Percentiles rank a stretch among this genome's conserved stretches.
These are phyloP conservation scores for Nemotelus pantherinus DNA, from an alignment of 2,888 invertebrate genomes.

Conservation along the genomic window DNA sequence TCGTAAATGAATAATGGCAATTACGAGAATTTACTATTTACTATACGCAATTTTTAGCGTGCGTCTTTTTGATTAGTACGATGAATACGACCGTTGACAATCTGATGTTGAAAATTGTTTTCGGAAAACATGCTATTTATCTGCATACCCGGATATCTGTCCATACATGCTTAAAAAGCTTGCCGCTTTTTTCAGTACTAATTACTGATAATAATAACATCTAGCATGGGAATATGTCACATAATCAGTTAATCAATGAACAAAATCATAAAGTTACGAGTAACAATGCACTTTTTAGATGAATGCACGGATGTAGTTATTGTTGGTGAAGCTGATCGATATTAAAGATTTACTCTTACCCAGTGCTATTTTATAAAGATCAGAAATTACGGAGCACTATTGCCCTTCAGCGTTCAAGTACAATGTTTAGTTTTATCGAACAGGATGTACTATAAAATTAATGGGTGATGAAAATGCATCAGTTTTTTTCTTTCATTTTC, in stretches of 20 bases:
- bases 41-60: conserved; percentile 31
- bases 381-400: too few relatives aligned
- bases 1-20: neutral
- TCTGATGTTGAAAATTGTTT: neutral
- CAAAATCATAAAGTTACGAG: neutral
- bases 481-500: too few relatives aligned
- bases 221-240: conserved; percentile 23
- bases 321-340: neutral
- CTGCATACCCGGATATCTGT: too few relatives aligned
- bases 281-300: conserved; percentile 17
- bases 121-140: neutral
- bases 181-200: neutral
- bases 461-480: too few relatives aligned
- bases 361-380: neutral
- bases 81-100: neutral
- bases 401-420: too few relatives aligned
- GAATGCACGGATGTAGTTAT: neutral
- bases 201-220: conserved; percentile 12
- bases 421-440: too few relatives aligned
- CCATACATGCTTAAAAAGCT: too few relatives aligned
- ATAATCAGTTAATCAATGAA: conserved; percentile 1
- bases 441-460: too few relatives aligned
- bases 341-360: neutral
- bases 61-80: conserved; percentile 1
- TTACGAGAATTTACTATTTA: neutral